Base-by-base conservation (phyloP, 37 sponge, comb jelly and placozoan genomes). In the Tethya wilhelma region DNA sequence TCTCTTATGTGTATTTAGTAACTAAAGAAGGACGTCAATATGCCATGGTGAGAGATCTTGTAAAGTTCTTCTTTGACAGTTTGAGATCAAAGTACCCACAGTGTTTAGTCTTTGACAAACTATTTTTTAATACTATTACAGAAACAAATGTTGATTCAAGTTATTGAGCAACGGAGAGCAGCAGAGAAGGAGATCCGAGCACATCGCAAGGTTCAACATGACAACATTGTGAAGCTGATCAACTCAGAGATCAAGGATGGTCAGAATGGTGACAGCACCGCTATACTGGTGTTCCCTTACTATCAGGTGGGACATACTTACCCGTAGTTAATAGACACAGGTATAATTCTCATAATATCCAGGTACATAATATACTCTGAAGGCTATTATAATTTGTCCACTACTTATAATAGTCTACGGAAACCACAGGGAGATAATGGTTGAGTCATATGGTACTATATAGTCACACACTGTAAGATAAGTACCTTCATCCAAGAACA, bases 1-100 rank as follows among this genome's bases (percentile, higher is more conserved):
- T 91, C 76, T 95, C 96, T 30, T 95, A 90, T 71, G 96, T 95
- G 25, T 73, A 88, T 78, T 74, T 91, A 39, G 89, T 91, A 2
- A 65, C 49, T 38, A 78, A 72, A 29, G 41, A 75, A 3, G 89
- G 89, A 29, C 23, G 37, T 8, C 42, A 78, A 19, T 87, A 71
- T 77, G 96, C 96, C 0, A 62, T 95, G 84, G 90, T 90, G 45
- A 76, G 90, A 49, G 53, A 49, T 49, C 14, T 49, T 49, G 14
- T 49, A 19, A 49, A 49, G 9, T 19, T 14, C 14, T 19, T 9
- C 14, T 9, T 49, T 9, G 14, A 49, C 53, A 19, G 14, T 49
- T 49, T 49, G 53, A 14, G 9, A 49, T n/a, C 63, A 26, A 26
- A 25, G 26, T 8, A 60, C 26, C 7, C 28, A 60, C 63, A n/a